Conservation (phyloP, 2,888 invertebrate species). For the Trilocha varians region DNA sequence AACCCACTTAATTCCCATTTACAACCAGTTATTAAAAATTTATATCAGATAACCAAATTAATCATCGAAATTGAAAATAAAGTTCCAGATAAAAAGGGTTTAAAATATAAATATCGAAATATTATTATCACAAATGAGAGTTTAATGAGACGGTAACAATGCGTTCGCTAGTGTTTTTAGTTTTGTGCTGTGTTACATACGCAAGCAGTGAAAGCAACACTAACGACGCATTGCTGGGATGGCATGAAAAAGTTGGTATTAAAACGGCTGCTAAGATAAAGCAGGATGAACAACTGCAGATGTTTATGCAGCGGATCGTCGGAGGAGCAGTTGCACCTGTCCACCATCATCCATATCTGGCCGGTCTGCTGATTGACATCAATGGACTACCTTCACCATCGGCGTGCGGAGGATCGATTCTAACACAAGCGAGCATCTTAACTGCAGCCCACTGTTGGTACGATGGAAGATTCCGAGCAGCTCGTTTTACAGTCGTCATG, state of each 20-base stretch:
- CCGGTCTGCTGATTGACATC: slow-evolving; percentile 43
- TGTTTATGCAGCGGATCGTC: slow-evolving; percentile 29
- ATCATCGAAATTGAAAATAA: slow-evolving; percentile 14
- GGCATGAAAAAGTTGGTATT: slow-evolving; percentile 41
- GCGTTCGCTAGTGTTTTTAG: slow-evolving; percentile 23
- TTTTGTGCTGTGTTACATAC: slow-evolving; percentile 19
- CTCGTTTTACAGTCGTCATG: slow-evolving; percentile 42
- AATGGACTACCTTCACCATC: slow-evolving; percentile 32
- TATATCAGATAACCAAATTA: slow-evolving; percentile 18
- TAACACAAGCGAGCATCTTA: slow-evolving; percentile 34
- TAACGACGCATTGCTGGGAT: slow-evolving; percentile 25
- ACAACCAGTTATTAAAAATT: slow-evolving; percentile 23
- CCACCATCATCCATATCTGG: slow-evolving; percentile 45
- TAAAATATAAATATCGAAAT: slow-evolving; percentile 17
- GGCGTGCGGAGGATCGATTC: slow-evolving; percentile 48
- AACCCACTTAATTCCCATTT: slow-evolving; percentile 20
- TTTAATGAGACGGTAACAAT: slow-evolving; percentile 26
- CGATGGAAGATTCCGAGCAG: slow-evolving; percentile 42
- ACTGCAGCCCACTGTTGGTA: slow-evolving; percentile 59
- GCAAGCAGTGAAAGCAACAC: slow-evolving; percentile 13
- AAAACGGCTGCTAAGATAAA: slow-evolving; percentile 38
- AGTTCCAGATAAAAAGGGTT: slow-evolving; percentile 14
- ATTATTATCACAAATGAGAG: too few relatives aligned
- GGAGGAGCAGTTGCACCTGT: slow-evolving; percentile 42
- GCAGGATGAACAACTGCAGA: slow-evolving; percentile 21